A percentile compares a stretch with the other conserved stretches of the same genome.
These are phyloP conservation scores for Xerus rutilus DNA, from an alignment of 2,797 vertebrate genomes.

Conservation along the genomic window DNA sequence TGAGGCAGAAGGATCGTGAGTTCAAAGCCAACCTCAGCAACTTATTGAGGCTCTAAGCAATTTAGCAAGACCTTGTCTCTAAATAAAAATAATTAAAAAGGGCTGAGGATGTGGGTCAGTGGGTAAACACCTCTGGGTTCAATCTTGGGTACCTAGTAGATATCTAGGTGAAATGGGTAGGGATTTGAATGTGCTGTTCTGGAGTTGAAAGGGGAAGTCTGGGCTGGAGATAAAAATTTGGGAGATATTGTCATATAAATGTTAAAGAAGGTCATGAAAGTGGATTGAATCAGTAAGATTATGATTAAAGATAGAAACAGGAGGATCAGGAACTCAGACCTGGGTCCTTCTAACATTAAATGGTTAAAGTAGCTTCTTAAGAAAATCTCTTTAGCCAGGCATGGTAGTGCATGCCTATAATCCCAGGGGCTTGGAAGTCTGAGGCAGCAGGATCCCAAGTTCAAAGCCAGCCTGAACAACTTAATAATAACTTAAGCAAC, in stretches of 20 bases:
- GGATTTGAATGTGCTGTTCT: not conserved
- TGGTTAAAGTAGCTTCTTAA: slow-evolving; percentile 1
- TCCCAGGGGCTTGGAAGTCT: too few species aligned
- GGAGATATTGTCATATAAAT: not conserved
- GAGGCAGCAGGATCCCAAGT: too few species aligned
- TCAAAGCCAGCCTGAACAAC: too few species aligned
- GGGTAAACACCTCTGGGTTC: too few species aligned
- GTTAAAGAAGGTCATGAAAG: not conserved
- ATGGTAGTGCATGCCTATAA: too few species aligned
- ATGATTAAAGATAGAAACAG: not conserved
- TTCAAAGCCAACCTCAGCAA: too few species aligned
- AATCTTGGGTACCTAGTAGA: not conserved
- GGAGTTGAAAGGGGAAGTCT: not conserved
- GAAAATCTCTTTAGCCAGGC: not conserved
- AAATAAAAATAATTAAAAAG: too few species aligned
- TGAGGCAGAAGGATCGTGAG: too few species aligned
- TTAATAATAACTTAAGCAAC: too few species aligned
- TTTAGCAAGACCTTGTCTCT: too few species aligned
- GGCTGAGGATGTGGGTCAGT: too few species aligned
- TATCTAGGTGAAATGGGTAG: not conserved
- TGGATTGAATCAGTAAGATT: not conserved
- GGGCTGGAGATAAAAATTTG: not conserved
- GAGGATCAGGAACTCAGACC: not conserved
- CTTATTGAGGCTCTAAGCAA: too few species aligned
- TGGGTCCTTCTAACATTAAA: slow-evolving; percentile 1